Conservation (phyloP, 2,888 invertebrate genomes). For the Syritta pipiens region DNA sequence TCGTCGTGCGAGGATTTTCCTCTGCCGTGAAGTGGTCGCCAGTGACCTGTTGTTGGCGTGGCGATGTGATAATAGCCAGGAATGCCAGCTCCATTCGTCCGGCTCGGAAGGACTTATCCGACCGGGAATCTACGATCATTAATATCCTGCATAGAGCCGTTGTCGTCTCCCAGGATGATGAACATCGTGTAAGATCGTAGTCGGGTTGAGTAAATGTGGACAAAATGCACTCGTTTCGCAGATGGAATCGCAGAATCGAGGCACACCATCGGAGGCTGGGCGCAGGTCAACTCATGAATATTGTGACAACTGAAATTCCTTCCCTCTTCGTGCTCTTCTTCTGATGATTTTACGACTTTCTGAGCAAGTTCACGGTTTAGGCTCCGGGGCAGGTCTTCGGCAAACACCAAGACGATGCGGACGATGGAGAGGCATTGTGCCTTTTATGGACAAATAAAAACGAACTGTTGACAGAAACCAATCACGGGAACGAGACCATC, state of each 20-base stretch:
- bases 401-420: constrained; percentile 31
- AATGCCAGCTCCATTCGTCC: constrained; percentile 54
- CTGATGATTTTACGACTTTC: constrained; percentile 19
- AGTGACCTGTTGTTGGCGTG: constrained; percentile 52
- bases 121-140: constrained; percentile 52
- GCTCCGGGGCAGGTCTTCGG: constrained; percentile 26
- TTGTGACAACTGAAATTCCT: constrained; percentile 61
- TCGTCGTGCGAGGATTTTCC: constrained; percentile 9
- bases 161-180: constrained; percentile 65
- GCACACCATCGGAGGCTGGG: constrained; percentile 23
- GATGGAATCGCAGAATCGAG: constrained; percentile 39
- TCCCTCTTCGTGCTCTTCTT: not conserved
- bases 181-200: constrained; percentile 62
- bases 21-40: not conserved
- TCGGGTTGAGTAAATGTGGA: constrained; percentile 61
- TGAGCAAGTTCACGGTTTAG: constrained; percentile 49
- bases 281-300: constrained; percentile 51
- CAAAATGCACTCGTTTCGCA: constrained; percentile 64
- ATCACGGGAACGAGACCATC: constrained; percentile 56
- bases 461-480: constrained; percentile 64
- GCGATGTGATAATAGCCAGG: constrained; percentile 64
- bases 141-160: constrained; percentile 42
- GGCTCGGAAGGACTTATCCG: constrained; percentile 61
- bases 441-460: constrained; percentile 67
- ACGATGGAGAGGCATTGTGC: constrained; percentile 47